These are phyloP conservation scores for Nannobrachium achirus DNA, from an alignment of 2,113 vertebrate genomes.

Conservation along the genomic window DNA sequence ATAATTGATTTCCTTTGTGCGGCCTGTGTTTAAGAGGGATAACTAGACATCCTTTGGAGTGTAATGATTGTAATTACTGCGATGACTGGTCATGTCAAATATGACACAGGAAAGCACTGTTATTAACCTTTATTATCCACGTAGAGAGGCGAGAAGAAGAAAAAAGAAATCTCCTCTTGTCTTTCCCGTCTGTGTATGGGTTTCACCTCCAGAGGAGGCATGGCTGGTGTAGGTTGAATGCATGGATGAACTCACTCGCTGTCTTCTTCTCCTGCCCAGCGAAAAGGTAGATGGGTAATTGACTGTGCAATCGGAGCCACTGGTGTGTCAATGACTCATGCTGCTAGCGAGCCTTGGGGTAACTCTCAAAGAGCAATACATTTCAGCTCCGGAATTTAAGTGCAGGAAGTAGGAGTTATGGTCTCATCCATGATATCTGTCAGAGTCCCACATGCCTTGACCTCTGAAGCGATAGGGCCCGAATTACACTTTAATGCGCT, in stretches of 20 bases:
- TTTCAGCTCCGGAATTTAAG: conserved; percentile 57
- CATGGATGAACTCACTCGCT: conserved; percentile 72
- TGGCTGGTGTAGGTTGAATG: conserved; percentile 71
- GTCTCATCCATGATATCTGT: conserved; percentile 63
- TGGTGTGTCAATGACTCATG: conserved; percentile 73
- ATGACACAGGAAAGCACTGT: conserved; percentile 97
- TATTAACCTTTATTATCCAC: conserved; percentile 94
- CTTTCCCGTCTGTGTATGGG: conserved; percentile 59
- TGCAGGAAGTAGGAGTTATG: conserved; percentile 64
- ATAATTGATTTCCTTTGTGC: conserved; percentile 96
- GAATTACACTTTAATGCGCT: conserved; percentile 50
- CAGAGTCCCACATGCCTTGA: conserved; percentile 59
- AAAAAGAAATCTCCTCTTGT: conserved; percentile 67
- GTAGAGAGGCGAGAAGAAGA: conserved; percentile 31
- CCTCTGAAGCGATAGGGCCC: conserved; percentile 61
- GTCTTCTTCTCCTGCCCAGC: conserved; percentile 63
- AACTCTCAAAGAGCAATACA: conserved; percentile 62
- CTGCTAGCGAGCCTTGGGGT: conserved; percentile 67
- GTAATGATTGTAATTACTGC: conserved; percentile 99
- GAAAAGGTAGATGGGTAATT: conserved; percentile 78
- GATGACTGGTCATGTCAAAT: conserved; percentile 93
- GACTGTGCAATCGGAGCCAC: conserved; percentile 76
- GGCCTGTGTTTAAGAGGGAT: conserved; percentile 99
- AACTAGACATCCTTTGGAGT: conserved; percentile 97
- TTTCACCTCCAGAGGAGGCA: conserved; percentile 72